phyloP scores from a whole-genome alignment of 2,113 vertebrate species.

The Thamnaconus septentrionalis region DNA sequence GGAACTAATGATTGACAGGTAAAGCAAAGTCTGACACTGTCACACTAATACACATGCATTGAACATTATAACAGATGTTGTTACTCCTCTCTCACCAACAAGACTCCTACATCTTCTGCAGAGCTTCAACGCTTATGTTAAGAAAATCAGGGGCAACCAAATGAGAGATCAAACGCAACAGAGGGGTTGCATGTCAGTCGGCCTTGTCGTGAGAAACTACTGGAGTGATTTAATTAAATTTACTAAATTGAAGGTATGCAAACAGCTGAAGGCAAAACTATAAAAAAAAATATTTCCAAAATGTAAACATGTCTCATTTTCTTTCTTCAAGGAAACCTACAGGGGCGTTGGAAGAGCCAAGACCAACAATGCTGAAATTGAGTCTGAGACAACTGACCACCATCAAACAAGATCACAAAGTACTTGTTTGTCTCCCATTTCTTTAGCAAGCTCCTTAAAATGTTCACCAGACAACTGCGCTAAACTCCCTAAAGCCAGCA shows the following conservation, averaged over 20 bases:
- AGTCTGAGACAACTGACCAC: no score
- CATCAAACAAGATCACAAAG: conserved; percentile 16
- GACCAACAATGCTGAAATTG: no score
- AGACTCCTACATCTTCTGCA: conserved; percentile 91
- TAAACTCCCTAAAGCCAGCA: conserved; percentile 13
- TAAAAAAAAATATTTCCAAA: neutral
- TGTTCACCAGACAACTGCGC: neutral
- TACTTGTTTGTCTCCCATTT: conserved; percentile 6
- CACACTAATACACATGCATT: neutral
- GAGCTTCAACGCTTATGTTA: conserved; percentile 80
- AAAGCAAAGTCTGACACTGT: conserved; percentile 10
- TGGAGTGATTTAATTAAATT: conserved; percentile 84
- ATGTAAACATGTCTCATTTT: neutral
- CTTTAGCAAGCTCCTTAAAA: neutral
- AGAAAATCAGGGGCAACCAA: conserved; percentile 57
- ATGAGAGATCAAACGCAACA: conserved; percentile 17
- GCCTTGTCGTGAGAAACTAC: conserved; percentile 82
- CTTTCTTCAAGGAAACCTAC: conserved; percentile 26
- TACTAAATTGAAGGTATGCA: conserved; percentile 52
- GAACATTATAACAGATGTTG: neutral
- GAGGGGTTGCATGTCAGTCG: conserved; percentile 79
- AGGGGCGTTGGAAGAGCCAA: neutral
- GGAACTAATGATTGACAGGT: conserved; percentile 94
- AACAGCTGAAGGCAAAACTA: neutral
- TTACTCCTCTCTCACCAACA: conserved; percentile 9